These are phyloP conservation scores for Tenthredo distinguenda DNA, from an alignment of 2,888 invertebrate species.

Conservation along the genomic window DNA sequence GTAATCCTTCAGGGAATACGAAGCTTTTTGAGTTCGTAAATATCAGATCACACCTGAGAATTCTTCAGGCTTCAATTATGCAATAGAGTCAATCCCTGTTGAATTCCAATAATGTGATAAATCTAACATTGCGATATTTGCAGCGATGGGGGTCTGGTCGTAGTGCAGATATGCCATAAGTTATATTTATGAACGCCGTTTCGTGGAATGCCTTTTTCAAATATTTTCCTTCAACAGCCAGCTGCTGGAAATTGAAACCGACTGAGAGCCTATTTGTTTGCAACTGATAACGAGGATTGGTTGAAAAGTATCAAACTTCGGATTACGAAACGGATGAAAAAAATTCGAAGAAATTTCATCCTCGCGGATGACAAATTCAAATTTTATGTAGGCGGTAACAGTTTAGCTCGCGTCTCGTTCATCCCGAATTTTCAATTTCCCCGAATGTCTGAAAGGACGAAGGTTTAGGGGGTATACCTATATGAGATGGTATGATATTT, in stretches of 20 bases:
- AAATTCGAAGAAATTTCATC: background rate
- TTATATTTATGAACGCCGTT: background rate
- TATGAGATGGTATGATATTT: background rate
- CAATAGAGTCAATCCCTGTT: background rate
- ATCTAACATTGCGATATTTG: background rate
- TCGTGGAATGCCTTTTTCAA: background rate
- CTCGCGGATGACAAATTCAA: background rate
- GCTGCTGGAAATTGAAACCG: background rate
- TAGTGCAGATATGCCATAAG: background rate
- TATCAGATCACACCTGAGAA: background rate
- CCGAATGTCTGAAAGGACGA: background rate
- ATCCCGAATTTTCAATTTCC: slow-evolving; percentile 5
- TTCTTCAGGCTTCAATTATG: background rate
- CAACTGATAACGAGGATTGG: background rate
- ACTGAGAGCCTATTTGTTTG: background rate
- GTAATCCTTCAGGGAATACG: background rate
- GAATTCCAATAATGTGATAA: background rate
- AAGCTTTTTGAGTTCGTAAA: background rate
- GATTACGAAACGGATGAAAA: slow-evolving; percentile 3
- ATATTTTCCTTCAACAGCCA: background rate
- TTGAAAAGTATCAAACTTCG: background rate
- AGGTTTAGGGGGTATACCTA: background rate
- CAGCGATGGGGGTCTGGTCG: background rate
- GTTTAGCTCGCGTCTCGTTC: slow-evolving; percentile 1
- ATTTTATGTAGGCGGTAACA: slow-evolving; percentile 6